Conservation (phyloP, 2,113 vertebrate genomes). For the Neodon shergylaensis region DNA sequence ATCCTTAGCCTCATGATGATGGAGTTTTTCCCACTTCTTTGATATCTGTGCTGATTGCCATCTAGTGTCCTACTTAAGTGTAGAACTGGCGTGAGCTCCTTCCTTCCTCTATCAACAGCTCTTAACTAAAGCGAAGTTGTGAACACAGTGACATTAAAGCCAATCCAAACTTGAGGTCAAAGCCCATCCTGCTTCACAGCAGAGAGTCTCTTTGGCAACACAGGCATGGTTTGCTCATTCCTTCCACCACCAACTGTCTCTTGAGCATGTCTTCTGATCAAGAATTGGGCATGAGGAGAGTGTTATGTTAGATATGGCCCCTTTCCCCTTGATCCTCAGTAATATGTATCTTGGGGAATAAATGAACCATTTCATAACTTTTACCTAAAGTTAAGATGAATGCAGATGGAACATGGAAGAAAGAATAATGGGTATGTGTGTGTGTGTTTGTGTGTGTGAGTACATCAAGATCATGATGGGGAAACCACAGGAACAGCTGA, state of each 20-base stretch:
- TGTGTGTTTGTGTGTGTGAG: no score
- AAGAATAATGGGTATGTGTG: not conserved
- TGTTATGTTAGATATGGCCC: not conserved
- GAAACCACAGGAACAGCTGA: no score
- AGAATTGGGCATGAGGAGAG: not conserved
- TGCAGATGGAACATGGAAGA: not conserved
- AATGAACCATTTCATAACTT: not conserved
- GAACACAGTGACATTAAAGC: slow-evolving; percentile 66
- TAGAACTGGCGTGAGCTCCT: slow-evolving; percentile 61
- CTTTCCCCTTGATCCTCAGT: not conserved
- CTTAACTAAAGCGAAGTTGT: slow-evolving; percentile 66
- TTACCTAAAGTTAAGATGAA: not conserved
- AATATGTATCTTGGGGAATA: not conserved
- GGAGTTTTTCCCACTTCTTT: slow-evolving; percentile 70
- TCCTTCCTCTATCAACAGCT: slow-evolving; percentile 61
- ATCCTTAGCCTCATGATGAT: slow-evolving; percentile 67
- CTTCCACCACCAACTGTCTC: slow-evolving; percentile 38
- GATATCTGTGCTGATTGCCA: slow-evolving; percentile 71
- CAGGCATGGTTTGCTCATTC: slow-evolving; percentile 23
- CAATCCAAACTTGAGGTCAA: slow-evolving; percentile 38
- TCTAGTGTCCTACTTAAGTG: slow-evolving; percentile 75
- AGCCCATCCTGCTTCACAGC: slow-evolving; percentile 48
- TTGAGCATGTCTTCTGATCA: slow-evolving; percentile 42
- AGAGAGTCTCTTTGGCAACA: slow-evolving; percentile 38
- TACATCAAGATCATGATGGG: no score